Conservation (phyloP, 1,140 invertebrate species). For the Rhyzopertha dominica region DNA sequence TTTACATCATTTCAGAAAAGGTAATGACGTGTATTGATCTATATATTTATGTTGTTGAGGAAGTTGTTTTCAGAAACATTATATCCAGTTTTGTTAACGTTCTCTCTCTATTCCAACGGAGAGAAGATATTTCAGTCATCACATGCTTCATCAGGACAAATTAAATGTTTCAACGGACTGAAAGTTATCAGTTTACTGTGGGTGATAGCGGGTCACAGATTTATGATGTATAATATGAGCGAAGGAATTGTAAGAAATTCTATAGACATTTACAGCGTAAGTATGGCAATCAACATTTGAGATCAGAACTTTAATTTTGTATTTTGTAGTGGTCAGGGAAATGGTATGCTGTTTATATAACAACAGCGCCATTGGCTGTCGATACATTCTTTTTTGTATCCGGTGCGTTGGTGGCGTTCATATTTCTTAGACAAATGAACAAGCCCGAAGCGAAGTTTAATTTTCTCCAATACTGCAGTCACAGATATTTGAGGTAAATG, state of each 20-base stretch:
- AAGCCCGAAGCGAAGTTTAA: no score
- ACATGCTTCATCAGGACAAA: conserved; percentile 22
- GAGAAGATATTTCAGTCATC: conserved; percentile 21
- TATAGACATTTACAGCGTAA: no score
- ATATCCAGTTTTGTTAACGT: conserved; percentile 19
- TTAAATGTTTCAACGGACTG: conserved; percentile 37
- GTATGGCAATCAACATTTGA: no score
- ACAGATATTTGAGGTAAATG: conserved; percentile 7
- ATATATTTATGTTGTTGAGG: no score
- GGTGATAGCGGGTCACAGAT: conserved; percentile 37
- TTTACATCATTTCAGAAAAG: no score
- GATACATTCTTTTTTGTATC: conserved; percentile 57
- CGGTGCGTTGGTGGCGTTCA: conserved; percentile 55
- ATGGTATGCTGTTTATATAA: conserved; percentile 19
- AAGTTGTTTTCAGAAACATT: conserved; percentile 20
- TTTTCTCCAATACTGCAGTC: no score
- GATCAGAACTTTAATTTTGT: no score
- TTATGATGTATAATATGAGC: no score
- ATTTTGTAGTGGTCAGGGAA: conserved; percentile 19
- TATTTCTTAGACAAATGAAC: conserved; percentile 4
- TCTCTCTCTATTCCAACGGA: conserved; percentile 25
- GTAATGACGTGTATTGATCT: no score
- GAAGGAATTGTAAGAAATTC: no score
- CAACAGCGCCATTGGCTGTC: conserved; percentile 44
- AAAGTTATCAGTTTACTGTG: conserved; percentile 39